Conservation (phyloP, 2,797 vertebrate genomes). For the Ibycter americanus region DNA sequence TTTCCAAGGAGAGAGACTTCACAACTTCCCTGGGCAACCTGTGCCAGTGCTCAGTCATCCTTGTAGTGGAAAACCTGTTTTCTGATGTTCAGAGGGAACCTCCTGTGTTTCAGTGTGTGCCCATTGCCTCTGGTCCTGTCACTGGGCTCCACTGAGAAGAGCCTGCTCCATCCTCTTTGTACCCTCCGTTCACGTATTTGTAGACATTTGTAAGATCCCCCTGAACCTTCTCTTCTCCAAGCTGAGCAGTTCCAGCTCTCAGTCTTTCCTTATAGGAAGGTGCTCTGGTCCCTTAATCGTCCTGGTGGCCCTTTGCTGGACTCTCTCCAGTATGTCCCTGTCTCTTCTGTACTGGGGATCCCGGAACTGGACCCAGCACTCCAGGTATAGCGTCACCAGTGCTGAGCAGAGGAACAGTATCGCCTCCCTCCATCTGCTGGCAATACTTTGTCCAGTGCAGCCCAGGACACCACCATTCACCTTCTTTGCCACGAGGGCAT, state of each 20-base stretch:
- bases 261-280: background rate
- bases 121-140: background rate
- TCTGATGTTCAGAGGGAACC: background rate
- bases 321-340: background rate
- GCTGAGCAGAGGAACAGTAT: background rate
- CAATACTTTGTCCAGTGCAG: background rate
- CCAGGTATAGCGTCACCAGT: background rate
- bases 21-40: background rate
- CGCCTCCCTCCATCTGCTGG: background rate
- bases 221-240: background rate
- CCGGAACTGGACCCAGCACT: background rate
- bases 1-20: background rate
- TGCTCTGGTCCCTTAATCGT: background rate
- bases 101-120: background rate
- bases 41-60: background rate
- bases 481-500: background rate
- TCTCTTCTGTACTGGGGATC: background rate
- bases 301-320: background rate
- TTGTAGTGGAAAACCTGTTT: background rate
- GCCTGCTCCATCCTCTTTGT: background rate
- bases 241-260: background rate
- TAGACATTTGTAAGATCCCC: background rate
- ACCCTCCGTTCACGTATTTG: background rate
- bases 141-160: background rate
- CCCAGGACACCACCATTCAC: background rate